phyloP scores from a whole-genome alignment of 37 sponge, comb jelly and placozoan genomes.

The Mnemiopsis leidyi region DNA sequence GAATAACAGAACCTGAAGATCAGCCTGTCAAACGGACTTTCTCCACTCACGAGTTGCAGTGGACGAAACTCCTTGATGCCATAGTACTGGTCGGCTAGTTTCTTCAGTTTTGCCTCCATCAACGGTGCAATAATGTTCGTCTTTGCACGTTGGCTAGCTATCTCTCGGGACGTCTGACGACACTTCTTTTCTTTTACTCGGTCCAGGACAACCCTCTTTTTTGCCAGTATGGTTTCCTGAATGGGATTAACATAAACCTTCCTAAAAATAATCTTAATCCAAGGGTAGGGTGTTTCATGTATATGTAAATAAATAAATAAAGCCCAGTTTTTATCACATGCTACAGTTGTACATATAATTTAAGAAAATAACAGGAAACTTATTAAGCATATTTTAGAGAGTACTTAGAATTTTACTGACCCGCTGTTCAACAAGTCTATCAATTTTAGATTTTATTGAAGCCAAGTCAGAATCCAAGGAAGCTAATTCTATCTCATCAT shows the following conservation, averaged over 20 bases:
- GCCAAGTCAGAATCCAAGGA: background rate
- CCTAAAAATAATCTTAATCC: too few relatives aligned
- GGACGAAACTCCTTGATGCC: background rate
- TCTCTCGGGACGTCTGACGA: conserved; percentile 55
- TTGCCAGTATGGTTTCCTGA: conserved; percentile 21
- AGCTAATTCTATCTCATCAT: conserved; percentile 8
- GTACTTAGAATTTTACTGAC: background rate
- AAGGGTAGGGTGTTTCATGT: too few relatives aligned
- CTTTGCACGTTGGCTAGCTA: background rate
- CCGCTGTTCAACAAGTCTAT: background rate
- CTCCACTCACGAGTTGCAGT: conserved; percentile 11
- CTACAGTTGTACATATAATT: too few relatives aligned
- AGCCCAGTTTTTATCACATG: too few relatives aligned
- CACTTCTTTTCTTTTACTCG: conserved; percentile 25
- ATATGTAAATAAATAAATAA: too few relatives aligned
- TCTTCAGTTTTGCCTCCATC: conserved; percentile 8
- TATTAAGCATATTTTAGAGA: too few relatives aligned
- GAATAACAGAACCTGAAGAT: too few relatives aligned
- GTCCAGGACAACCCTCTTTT: background rate
- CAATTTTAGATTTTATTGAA: conserved; percentile 3
- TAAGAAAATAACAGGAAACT: too few relatives aligned
- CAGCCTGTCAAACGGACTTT: too few relatives aligned
- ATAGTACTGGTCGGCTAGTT: conserved; percentile 6
- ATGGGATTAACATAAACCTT: too few relatives aligned
- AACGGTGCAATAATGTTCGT: conserved; percentile 1